phyloP scores from a whole-genome alignment of 2,888 invertebrate genomes.

The Euplagia quadripunctaria region DNA sequence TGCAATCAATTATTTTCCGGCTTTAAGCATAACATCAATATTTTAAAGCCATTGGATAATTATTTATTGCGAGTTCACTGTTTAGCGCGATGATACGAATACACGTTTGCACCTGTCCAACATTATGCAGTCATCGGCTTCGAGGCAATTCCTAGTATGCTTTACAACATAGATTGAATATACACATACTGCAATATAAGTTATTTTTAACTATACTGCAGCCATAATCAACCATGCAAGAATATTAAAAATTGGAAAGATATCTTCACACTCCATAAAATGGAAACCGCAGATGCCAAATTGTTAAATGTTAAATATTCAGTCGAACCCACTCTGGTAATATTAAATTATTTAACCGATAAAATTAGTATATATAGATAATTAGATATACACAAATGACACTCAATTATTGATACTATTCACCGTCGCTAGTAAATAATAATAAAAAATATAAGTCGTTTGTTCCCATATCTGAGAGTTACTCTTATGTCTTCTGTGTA shows the following conservation, averaged over 20 bases:
- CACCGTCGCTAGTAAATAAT: conserved; percentile 9
- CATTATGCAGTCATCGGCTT: conserved; percentile 43
- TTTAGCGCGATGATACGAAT: conserved; percentile 13
- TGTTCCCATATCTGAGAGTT: conserved; percentile 45
- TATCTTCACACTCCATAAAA: background rate
- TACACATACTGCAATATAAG: background rate
- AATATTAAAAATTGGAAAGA: background rate
- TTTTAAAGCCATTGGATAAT: conserved; percentile 31
- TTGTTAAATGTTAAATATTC: background rate
- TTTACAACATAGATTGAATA: background rate
- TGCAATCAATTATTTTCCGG: conserved; percentile 17
- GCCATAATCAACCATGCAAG: background rate
- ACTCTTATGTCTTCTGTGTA: conserved; percentile 25
- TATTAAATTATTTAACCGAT: background rate
- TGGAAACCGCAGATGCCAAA: background rate
- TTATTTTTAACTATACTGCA: background rate
- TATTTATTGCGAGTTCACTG: conserved; percentile 39
- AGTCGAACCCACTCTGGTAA: background rate
- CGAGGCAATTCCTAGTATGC: conserved; percentile 30
- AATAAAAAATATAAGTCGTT: conserved; percentile 27
- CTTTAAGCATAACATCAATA: conserved; percentile 17
- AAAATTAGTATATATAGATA: background rate
- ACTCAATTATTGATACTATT: background rate
- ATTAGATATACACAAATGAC: background rate
- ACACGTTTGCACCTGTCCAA: conserved; percentile 27